Conservation (phyloP, 2,797 vertebrate species). For the Centropyge bicolor region DNA sequence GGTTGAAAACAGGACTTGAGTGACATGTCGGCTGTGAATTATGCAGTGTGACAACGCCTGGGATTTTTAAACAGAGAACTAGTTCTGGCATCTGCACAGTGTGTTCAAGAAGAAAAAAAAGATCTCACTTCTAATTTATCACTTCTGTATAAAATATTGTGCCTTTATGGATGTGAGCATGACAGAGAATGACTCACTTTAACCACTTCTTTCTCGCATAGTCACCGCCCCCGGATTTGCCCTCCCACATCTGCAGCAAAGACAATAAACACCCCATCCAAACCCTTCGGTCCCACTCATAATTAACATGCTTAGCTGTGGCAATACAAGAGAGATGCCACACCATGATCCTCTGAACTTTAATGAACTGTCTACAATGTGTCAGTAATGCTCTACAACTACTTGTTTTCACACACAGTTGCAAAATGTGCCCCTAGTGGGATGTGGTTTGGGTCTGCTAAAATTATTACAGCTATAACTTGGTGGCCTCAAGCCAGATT, state of each 20-base stretch:
- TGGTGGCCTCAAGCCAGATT: slow-evolving; percentile 15
- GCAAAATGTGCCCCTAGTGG: not conserved
- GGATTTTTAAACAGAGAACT: not conserved
- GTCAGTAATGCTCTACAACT: slow-evolving; percentile 5
- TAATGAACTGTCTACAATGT: slow-evolving; percentile 1
- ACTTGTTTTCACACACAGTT: slow-evolving; percentile 8
- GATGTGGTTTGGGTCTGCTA: slow-evolving; percentile 23
- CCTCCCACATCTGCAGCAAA: slow-evolving; percentile 4
- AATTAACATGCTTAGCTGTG: not conserved
- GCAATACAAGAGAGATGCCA: not conserved
- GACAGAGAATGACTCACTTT: slow-evolving; percentile 22
- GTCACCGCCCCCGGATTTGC: slow-evolving; percentile 4
- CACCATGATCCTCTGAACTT: not conserved
- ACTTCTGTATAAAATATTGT: not conserved
- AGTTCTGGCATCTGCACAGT: not conserved
- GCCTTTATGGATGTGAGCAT: not conserved
- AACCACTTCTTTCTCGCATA: slow-evolving; percentile 1
- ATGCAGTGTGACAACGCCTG: not conserved
- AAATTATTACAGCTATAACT: slow-evolving; percentile 11
- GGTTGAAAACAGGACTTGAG: not conserved
- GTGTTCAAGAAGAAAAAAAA: not conserved
- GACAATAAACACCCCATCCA: slow-evolving; percentile 10
- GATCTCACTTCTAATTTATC: not conserved
- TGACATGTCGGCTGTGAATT: not conserved
- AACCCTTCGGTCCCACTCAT: not conserved